Base-by-base conservation (phyloP, 1,140 invertebrate genomes). In the Argopecten irradians region DNA sequence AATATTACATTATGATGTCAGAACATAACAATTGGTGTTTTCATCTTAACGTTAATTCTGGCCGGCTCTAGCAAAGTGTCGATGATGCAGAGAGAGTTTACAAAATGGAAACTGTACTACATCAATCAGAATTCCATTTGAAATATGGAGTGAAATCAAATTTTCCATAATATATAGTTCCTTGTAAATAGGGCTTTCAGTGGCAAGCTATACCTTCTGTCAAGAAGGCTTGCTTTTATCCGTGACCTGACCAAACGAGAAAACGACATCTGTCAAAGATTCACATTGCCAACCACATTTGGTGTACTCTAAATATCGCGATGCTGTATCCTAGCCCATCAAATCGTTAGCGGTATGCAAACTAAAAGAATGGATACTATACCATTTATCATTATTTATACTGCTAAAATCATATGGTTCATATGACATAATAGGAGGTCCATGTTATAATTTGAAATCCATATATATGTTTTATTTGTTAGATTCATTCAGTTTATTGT, bases 101-200 rank as follows among this genome's bases (percentile, higher is more conserved):
- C 13, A 22, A 16, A 71, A 71, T n/a, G 55, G 28, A 71, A 71
- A 46, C 28, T 5, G 28, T 71, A 28, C 22, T 71, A 71, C 43
- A 55, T 55, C 55, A 28, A n/a, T 71, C n/a, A 71, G 55, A 71
- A 71, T 5, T 22, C 28, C 22, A 71, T 71, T 71, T n/a, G n/a
- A 71, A 3, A 71, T 71, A 3, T 28, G 55, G n/a, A 11, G 8
- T 71, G 55, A 28, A 71, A n/a, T 3, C 28, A 71, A 7, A 71
- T 71, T n/a, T 7, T 28, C n/a, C 13, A 71, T 5, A 71, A 71
- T 28, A 28, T 71, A n/a, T 71, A 71, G n/a, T 71, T 71, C 22
- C 55, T 71, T 71, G 55, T 71, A 71, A 46, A 46, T 71, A 71
- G 22, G 55, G 55, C 55, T 71, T 71, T 71, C 55, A 71, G 55